These are phyloP conservation scores for Solenopsis fugax DNA, from an alignment of 1,140 invertebrate species.

Conservation along the genomic window DNA sequence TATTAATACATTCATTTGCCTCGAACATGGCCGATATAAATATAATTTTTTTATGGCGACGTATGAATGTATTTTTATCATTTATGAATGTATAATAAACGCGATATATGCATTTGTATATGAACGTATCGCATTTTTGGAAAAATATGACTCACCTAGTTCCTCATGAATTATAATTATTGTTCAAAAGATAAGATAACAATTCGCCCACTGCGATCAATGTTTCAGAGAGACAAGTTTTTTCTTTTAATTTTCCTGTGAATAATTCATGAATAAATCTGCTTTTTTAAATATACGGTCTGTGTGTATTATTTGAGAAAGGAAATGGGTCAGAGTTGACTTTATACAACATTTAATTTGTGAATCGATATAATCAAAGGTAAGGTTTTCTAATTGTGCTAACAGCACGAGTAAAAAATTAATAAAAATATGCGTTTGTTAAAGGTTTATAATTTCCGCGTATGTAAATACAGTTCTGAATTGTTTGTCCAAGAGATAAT, in stretches of 20 bases:
- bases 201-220: not conserved
- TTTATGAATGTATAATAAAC: conserved; percentile 15
- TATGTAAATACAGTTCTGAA: not conserved
- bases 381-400: not conserved
- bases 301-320: not conserved
- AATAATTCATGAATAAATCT: conserved; percentile 14
- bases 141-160: not conserved
- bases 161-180: not conserved
- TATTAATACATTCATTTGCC: not conserved
- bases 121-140: not conserved
- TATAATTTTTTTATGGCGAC: not conserved
- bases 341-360: conserved; percentile 7
- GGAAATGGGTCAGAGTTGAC: not conserved
- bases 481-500: not conserved
- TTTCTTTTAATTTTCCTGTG: not conserved
- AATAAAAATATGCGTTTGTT: not conserved
- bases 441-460: not conserved
- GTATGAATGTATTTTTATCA: conserved; percentile 5
- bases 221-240: not conserved
- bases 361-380: not conserved
- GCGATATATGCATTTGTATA: not conserved
- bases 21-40: not conserved
- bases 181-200: not conserved
- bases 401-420: not conserved
- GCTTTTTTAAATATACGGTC: not conserved